phyloP scores from a whole-genome alignment of 2,888 invertebrate genomes.

The Erpobdella octoculata region DNA sequence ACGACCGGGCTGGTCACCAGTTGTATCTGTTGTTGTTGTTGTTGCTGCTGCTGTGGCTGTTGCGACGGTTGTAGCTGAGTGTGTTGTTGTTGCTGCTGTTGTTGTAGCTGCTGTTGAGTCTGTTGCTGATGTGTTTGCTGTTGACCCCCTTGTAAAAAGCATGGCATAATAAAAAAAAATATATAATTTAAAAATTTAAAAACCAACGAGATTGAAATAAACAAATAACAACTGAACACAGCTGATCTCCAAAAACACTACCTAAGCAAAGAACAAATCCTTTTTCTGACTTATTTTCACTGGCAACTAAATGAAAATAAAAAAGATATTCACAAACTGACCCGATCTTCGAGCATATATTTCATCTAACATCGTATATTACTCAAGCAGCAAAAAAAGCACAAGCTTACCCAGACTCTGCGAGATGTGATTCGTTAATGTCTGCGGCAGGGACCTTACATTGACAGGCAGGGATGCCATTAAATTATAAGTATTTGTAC shows the following conservation, averaged over 20 bases:
- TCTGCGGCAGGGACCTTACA: constrained; percentile 10
- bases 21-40: constrained; percentile 27
- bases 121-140: constrained; percentile 26
- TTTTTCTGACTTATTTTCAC: no score
- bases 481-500: constrained; percentile 10
- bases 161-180: no score
- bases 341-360: no score
- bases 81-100: constrained; percentile 9
- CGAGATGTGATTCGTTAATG: background rate
- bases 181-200: constrained; percentile 19
- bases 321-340: no score
- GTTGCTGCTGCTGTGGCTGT: no score
- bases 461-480: constrained; percentile 16
- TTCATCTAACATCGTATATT: no score
- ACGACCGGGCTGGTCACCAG: background rate
- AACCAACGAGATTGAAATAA: background rate
- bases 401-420: constrained; percentile 7
- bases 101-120: constrained; percentile 17
- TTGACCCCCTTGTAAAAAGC: constrained; percentile 23
- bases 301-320: no score
- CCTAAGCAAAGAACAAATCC: no score
- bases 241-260: no score
- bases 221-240: background rate
- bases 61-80: constrained; percentile 16
- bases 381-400: background rate